Base-by-base conservation (phyloP, 2,113 vertebrate genomes). In the Acanthochromis polyacanthus region DNA sequence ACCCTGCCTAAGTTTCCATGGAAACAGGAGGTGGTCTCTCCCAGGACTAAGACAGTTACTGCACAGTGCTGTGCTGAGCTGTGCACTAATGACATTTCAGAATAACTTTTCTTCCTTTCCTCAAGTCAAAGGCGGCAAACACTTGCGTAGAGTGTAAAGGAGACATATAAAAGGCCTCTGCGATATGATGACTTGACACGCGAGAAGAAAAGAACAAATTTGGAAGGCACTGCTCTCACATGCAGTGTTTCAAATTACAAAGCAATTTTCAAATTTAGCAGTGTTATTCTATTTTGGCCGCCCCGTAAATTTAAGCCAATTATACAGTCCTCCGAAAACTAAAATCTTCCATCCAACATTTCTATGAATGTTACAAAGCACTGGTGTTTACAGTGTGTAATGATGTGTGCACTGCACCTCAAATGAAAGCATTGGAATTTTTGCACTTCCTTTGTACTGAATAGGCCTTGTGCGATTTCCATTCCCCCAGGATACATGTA, bases 1-100 rank as follows among this genome's bases (percentile, higher is more conserved):
- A 76, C 91, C 86, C 91, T 85, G 85, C 81, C 86, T 87, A 89
- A 70, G 93, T 94, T 94, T 89, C 94, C 93, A 94, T 94, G 92
- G 93, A 89, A 94, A 94, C 94, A 90, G 76, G 88, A 92, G 89
- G 84, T 85, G 85, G 89, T 92, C 84, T 92, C 88, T 88, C 91
- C 78, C 80, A 89, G 88, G 90, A 85, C 84, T 76, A 72, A 93
- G 90, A 88, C 84, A 84, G 88, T 89, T 84, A 67, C 89, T 91
- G 85, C 88, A 81, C 86, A 70, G 83, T 72, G 81, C 87, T 82
- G 78, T 88, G 84, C 88, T 90, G 86, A 92, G 88, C 86, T 84
- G 67, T 84, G 79, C 81, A 78, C 88, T 91, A 91, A 93, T 91
- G 91, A 92, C 91, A 93, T 92, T 92, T 89, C 73, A 78, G 81